Evolutionary conservation across 2,888 invertebrate species (phyloP).

Genomic region (Phymatocera aterrima): DNA sequence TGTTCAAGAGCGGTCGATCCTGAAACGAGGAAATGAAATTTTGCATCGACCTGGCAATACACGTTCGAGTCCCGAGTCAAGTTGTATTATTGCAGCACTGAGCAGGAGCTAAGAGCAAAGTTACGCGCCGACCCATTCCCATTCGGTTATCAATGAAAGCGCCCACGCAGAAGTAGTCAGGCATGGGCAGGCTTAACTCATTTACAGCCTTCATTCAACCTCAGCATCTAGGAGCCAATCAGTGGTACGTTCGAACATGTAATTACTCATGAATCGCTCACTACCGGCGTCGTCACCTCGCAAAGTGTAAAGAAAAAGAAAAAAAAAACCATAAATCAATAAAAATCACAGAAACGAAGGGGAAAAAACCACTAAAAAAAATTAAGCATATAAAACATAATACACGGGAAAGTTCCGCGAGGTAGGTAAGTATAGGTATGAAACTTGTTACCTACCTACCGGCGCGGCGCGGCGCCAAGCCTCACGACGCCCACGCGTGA

Average conservation of each 20-base stretch:
- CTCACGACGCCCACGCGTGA: constrained; percentile 40
- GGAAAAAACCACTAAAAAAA: neutral
- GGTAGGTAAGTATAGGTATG: neutral
- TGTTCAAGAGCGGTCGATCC: neutral
- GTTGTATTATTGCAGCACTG: constrained; percentile 25
- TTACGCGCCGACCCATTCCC: constrained; percentile 50
- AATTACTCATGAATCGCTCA: constrained; percentile 57
- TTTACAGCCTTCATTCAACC: constrained; percentile 54
- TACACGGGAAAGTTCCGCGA: constrained; percentile 32
- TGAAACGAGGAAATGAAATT: constrained; percentile 30
- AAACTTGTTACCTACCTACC: constrained; percentile 9
- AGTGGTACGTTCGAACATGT: constrained; percentile 50
- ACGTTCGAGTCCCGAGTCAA: constrained; percentile 3
- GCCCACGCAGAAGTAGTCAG: constrained; percentile 57
- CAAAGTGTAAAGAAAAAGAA: neutral
- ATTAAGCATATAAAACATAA: neutral
- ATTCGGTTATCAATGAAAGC: constrained; percentile 65
- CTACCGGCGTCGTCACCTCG: constrained; percentile 42
- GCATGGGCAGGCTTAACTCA: constrained; percentile 50
- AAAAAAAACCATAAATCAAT: neutral
- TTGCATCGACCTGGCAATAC: constrained; percentile 7
- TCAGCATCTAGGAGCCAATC: constrained; percentile 45
- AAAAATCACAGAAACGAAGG: neutral
- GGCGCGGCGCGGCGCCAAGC: constrained; percentile 45
- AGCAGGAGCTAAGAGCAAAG: constrained; percentile 26